Evolutionary conservation across 2,113 vertebrate species (phyloP).

Genomic region (Excalfactoria chinensis): DNA sequence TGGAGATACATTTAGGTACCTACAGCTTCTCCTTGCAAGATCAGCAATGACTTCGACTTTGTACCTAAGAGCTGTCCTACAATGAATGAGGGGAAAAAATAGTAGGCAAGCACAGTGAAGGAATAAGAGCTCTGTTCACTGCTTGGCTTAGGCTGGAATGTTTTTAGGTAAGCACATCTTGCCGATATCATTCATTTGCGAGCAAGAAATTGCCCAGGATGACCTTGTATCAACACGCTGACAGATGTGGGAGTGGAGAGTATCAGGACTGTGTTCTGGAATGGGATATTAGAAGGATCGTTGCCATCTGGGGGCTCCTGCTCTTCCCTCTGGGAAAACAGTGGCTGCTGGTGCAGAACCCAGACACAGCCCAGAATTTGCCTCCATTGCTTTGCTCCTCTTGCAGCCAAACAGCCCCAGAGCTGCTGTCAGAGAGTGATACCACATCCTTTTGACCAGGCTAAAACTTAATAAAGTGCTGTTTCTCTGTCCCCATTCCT

Average conservation of each 20-base stretch:
- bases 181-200: background rate
- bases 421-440: background rate
- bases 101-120: background rate
- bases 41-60: background rate
- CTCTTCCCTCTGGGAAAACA: accelerated
- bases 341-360: background rate
- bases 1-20: background rate
- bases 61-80: background rate
- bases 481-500: background rate
- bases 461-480: background rate
- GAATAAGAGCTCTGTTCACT: background rate
- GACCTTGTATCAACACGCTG: background rate
- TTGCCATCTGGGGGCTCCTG: background rate
- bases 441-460: background rate
- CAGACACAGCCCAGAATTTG: background rate
- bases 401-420: background rate
- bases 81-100: background rate
- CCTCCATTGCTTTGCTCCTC: background rate
- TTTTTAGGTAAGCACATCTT: background rate
- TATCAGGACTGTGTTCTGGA: background rate
- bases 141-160: background rate
- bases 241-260: background rate
- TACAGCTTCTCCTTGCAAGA: background rate
- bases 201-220: background rate
- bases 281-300: background rate